phyloP scores from a whole-genome alignment of 1,140 invertebrate genomes.

The Dendroctonus valens region DNA sequence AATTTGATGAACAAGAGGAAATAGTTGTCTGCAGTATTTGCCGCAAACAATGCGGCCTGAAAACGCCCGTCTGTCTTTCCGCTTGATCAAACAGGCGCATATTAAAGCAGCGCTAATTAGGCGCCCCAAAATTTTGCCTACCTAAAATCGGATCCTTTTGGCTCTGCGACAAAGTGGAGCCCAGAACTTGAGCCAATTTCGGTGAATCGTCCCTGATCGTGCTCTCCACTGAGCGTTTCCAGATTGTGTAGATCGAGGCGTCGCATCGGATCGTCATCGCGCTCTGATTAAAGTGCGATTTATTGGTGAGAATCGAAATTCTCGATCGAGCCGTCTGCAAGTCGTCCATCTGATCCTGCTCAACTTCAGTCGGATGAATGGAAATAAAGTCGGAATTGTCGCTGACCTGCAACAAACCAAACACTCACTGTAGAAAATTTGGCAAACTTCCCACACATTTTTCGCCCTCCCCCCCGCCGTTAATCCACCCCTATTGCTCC shows the following conservation, averaged over 20 bases:
- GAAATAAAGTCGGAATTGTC: slow-evolving; percentile 37
- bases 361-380: slow-evolving; percentile 32
- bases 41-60: not conserved
- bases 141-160: slow-evolving; percentile 42
- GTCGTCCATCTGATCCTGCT: slow-evolving; percentile 26
- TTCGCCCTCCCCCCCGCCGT: not conserved
- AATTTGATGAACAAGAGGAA: not conserved
- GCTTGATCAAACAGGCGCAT: not conserved
- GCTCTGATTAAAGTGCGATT: slow-evolving; percentile 41
- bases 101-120: not conserved
- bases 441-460: not conserved
- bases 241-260: slow-evolving; percentile 42
- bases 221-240: slow-evolving; percentile 38
- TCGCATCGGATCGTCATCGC: slow-evolving; percentile 43
- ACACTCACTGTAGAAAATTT: not conserved
- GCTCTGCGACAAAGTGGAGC: slow-evolving; percentile 46
- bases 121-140: slow-evolving; percentile 9
- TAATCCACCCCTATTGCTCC: no score
- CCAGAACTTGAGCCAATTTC: slow-evolving; percentile 44
- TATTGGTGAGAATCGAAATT: slow-evolving; percentile 42
- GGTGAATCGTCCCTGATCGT: slow-evolving; percentile 44
- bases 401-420: slow-evolving; percentile 35
- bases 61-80: not conserved
- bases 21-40: not conserved
- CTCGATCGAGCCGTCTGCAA: slow-evolving; percentile 39